phyloP scores from a whole-genome alignment of 2,113 vertebrate genomes.

The Archilochus colubris region DNA sequence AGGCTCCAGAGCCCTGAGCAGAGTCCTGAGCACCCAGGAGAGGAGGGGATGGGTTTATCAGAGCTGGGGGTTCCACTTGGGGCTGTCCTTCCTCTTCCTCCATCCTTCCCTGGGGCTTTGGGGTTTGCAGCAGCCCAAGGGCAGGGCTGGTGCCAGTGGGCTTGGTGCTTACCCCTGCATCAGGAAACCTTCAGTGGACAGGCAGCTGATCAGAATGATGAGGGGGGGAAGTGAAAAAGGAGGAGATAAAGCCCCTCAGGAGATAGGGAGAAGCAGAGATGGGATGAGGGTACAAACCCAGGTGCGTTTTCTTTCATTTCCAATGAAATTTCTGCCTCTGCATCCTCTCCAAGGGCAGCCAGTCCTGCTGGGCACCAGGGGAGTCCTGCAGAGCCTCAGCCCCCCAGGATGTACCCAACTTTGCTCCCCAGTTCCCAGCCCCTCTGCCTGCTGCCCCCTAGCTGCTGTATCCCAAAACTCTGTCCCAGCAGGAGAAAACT shows the following conservation, averaged over 20 bases:
- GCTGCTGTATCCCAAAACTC: background rate
- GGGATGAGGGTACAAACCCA: background rate
- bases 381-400: background rate
- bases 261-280: background rate
- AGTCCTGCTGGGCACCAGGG: background rate
- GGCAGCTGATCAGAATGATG: background rate
- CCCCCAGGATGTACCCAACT: background rate
- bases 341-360: background rate
- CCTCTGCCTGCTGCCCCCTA: accelerated
- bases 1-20: background rate
- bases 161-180: background rate
- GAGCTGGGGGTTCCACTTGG: background rate
- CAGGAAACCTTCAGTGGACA: background rate
- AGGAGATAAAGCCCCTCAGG: background rate
- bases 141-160: background rate
- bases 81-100: background rate
- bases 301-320: background rate
- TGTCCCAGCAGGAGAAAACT: background rate
- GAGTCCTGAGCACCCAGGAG: background rate
- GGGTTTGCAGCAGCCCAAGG: background rate
- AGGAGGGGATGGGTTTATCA: background rate
- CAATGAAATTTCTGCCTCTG: background rate
- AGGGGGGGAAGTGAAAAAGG: background rate
- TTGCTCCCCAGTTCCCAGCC: background rate
- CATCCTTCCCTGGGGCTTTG: background rate